phyloP scores from a whole-genome alignment of 2,797 vertebrate genomes.

The Rhynchonycteris naso region DNA sequence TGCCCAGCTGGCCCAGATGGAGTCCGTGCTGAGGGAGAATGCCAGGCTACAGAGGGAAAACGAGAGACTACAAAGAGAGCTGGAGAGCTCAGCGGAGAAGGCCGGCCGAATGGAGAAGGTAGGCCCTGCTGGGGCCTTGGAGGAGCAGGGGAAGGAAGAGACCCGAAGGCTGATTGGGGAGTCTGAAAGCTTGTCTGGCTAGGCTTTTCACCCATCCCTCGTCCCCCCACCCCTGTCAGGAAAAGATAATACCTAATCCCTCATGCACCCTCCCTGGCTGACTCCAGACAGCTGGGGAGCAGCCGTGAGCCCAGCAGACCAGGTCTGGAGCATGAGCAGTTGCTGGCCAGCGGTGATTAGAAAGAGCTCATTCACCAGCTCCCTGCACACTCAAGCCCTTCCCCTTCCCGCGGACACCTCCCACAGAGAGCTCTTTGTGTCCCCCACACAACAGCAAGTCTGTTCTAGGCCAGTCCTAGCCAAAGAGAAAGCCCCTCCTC shows the following conservation, averaged over 20 bases:
- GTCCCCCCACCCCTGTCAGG: not conserved
- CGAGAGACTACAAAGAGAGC: conserved; percentile 89
- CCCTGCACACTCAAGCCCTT: conserved; percentile 68
- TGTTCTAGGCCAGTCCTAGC: conserved; percentile 78
- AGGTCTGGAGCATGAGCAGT: conserved; percentile 78
- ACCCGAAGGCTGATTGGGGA: not conserved
- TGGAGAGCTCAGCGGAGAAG: conserved; percentile 92
- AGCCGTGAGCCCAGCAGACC: conserved; percentile 43
- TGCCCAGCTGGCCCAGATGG: conserved; percentile 87
- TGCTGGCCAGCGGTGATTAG: conserved; percentile 74
- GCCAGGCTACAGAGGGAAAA: conserved; percentile 92
- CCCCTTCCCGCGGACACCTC: conserved; percentile 68
- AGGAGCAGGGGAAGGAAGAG: not conserved
- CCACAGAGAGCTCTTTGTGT: conserved; percentile 88
- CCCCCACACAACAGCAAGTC: conserved; percentile 81
- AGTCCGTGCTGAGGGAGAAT: conserved; percentile 91
- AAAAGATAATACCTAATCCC: not conserved
- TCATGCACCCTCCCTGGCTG: not conserved
- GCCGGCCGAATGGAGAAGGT: conserved; percentile 94
- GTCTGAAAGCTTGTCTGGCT: not conserved
- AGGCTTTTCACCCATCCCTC: conserved; percentile 54
- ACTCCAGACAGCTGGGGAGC: conserved; percentile 84
- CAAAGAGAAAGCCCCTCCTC: conserved; percentile 72
- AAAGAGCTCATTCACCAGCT: conserved; percentile 84
- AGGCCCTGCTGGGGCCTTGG: conserved; percentile 22